Evolutionary conservation across 2,888 invertebrate genomes (phyloP).

Genomic region (Hypsopygia costalis): DNA sequence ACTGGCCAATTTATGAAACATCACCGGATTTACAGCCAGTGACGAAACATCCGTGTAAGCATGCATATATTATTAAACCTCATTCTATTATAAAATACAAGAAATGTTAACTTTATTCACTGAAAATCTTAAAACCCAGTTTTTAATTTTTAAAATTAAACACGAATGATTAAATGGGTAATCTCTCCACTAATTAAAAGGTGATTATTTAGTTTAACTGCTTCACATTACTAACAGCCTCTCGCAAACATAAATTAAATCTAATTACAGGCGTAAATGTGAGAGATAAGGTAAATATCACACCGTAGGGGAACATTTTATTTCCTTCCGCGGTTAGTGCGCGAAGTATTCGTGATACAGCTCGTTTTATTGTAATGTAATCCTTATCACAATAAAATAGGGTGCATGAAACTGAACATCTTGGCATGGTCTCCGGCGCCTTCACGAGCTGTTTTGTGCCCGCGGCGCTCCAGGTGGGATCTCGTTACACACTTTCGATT

Average conservation of each 20-base stretch:
- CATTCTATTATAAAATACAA: too few species aligned
- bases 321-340: constrained; percentile 16
- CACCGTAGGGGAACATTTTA: constrained; percentile 16
- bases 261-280: constrained; percentile 18
- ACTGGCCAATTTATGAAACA: too few species aligned
- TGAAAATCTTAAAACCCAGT: too few species aligned
- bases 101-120: too few species aligned
- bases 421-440: constrained; percentile 8
- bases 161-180: background rate
- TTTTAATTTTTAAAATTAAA: background rate
- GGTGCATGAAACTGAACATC: constrained; percentile 1
- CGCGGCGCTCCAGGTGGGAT: constrained; percentile 32
- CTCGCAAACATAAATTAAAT: constrained; percentile 18
- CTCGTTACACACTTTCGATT: constrained; percentile 44
- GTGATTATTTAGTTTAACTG: constrained; percentile 10
- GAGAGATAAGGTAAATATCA: constrained; percentile 18
- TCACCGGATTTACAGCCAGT: too few species aligned
- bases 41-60: too few species aligned
- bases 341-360: constrained; percentile 6
- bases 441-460: constrained; percentile 18
- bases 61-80: too few species aligned
- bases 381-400: constrained; percentile 3
- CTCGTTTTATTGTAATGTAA: constrained; percentile 3
- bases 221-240: constrained; percentile 11
- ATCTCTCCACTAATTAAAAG: constrained; percentile 8